These are phyloP conservation scores for Ladona fulva DNA, from an alignment of 1,140 invertebrate genomes.

Conservation along the genomic window DNA sequence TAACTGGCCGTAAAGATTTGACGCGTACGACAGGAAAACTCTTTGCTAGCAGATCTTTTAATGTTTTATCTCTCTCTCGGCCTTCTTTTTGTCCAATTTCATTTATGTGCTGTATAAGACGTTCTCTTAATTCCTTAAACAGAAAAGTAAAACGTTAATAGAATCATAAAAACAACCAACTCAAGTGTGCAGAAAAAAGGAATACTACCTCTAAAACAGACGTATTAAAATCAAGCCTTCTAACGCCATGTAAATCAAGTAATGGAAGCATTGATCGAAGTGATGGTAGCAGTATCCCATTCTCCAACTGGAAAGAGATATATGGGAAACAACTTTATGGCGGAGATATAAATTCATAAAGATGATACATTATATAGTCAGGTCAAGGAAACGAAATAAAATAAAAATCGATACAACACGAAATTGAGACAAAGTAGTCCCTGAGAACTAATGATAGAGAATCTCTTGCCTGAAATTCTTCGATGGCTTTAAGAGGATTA, in stretches of 20 bases:
- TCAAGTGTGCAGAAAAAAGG: constrained; percentile 6
- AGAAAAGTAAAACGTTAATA: constrained; percentile 21
- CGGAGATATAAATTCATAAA: too few relatives aligned
- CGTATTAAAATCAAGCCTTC: constrained; percentile 86
- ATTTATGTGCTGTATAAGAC: constrained; percentile 77
- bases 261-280: constrained; percentile 87
- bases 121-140: constrained; percentile 70
- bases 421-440: background rate
- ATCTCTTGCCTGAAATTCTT: constrained; percentile 80
- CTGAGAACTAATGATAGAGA: background rate
- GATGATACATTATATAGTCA: too few relatives aligned
- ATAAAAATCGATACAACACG: background rate
- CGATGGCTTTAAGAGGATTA: constrained; percentile 91
- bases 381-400: background rate
- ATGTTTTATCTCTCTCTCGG: constrained; percentile 70
- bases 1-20: constrained; percentile 85
- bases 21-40: constrained; percentile 90
- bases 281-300: constrained; percentile 88
- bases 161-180: constrained; percentile 9
- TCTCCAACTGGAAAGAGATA: constrained; percentile 55
- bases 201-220: constrained; percentile 74
- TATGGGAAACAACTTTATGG: too few relatives aligned
- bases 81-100: constrained; percentile 71
- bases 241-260: constrained; percentile 86
- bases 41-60: constrained; percentile 85